Conservation (phyloP, 2,888 invertebrate genomes). For the Metacarcinus magister region DNA sequence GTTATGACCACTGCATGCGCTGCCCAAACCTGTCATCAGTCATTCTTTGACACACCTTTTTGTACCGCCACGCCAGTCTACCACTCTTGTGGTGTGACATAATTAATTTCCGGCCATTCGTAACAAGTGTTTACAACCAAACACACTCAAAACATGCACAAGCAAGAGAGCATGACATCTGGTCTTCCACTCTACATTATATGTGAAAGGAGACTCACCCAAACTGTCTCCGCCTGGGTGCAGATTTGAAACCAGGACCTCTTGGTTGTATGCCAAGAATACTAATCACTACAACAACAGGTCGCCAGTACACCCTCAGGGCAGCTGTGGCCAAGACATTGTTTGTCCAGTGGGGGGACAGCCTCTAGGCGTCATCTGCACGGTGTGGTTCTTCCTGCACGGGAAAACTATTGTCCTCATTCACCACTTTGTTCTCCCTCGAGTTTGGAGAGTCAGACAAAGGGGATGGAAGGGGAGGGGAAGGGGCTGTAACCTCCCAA, state of each 20-base stretch:
- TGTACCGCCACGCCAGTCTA: background rate
- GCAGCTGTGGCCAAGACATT: background rate
- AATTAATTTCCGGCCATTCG: background rate
- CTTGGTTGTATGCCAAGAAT: background rate
- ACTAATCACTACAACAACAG: background rate
- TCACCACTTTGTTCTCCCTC: no score
- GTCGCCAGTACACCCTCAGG: background rate
- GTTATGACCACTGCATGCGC: background rate
- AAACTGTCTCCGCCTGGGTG: background rate
- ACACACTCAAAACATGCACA: background rate
- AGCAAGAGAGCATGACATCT: background rate
- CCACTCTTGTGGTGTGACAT: background rate
- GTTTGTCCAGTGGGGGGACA: background rate
- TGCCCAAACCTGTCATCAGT: background rate
- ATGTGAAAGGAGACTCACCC: background rate
- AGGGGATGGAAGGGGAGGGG: no score
- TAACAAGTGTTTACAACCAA: background rate
- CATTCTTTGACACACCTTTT: background rate
- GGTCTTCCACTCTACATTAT: background rate
- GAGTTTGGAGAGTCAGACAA: no score
- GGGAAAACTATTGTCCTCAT: background rate
- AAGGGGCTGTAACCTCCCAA: no score
- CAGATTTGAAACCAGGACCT: background rate
- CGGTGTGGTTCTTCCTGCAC: background rate
- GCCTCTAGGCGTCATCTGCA: background rate